A percentile compares a stretch with the other conserved stretches of the same genome.
phyloP scores from a whole-genome alignment of 2,888 invertebrate species.

The Artemia sinica region DNA sequence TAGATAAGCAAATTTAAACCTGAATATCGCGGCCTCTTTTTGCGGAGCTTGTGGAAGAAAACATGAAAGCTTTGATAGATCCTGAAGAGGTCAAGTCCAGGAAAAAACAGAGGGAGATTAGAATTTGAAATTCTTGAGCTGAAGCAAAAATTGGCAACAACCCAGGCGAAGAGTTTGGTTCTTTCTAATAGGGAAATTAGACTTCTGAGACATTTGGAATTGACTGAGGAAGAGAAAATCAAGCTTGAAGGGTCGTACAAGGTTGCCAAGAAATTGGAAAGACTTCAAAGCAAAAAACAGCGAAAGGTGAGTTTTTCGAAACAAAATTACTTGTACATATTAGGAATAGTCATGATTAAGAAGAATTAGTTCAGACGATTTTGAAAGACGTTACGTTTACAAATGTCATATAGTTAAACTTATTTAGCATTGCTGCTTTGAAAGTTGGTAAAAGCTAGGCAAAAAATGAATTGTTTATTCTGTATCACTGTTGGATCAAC shows the following conservation, averaged over 20 bases:
- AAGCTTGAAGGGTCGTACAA: slow-evolving; percentile 76
- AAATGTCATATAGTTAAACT: too few relatives aligned
- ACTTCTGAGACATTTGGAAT: slow-evolving; percentile 65
- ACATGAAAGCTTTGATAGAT: slow-evolving; percentile 60
- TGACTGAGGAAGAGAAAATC: slow-evolving; percentile 80
- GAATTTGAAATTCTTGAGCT: slow-evolving; percentile 77
- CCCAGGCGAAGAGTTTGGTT: slow-evolving; percentile 51
- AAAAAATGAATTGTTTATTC: too few relatives aligned
- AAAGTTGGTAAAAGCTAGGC: too few relatives aligned
- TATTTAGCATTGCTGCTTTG: too few relatives aligned
- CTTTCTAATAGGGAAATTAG: slow-evolving; percentile 79
- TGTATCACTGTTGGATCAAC: too few relatives aligned
- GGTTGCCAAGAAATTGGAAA: slow-evolving; percentile 77
- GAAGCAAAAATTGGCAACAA: slow-evolving; percentile 47
- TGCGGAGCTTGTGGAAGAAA: slow-evolving; percentile 69
- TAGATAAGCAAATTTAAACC: slow-evolving; percentile 49
- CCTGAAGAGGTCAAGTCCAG: slow-evolving; percentile 67
- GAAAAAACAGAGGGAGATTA: slow-evolving; percentile 75
- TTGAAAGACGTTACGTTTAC: too few relatives aligned
- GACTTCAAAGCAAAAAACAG: slow-evolving; percentile 45
- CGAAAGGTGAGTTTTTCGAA: not conserved
- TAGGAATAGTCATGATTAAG: not conserved
- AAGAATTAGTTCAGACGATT: too few relatives aligned
- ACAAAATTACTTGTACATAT: not conserved
- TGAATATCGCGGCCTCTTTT: slow-evolving; percentile 49